Conservation (phyloP, 2,888 invertebrate genomes). For the Polylopha cassiicola region DNA sequence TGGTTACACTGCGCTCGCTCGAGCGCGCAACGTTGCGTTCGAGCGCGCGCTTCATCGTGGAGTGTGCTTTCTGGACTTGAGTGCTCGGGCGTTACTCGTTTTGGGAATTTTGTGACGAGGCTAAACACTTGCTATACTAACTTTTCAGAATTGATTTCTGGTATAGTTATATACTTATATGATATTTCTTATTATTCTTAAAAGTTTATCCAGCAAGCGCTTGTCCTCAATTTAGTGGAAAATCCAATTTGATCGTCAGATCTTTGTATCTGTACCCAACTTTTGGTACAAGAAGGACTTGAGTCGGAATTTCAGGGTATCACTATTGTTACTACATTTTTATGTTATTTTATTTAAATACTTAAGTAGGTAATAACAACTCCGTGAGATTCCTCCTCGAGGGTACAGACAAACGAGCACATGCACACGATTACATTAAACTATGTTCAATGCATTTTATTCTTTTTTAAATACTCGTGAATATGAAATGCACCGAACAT, state of each 20-base stretch:
- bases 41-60: constrained; percentile 24
- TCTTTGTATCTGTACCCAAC: no score
- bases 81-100: constrained; percentile 58
- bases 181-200: no score
- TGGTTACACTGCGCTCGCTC: constrained; percentile 4
- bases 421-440: constrained; percentile 36
- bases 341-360: no score
- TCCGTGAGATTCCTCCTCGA: constrained; percentile 13
- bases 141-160: no score
- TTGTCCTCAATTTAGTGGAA: no score
- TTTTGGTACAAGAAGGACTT: no score
- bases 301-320: no score
- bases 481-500: constrained; percentile 13
- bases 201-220: no score
- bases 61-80: constrained; percentile 49
- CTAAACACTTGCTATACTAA: constrained; percentile 4
- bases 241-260: no score
- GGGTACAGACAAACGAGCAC: constrained; percentile 42
- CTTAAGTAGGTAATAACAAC: no score
- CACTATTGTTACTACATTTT: no score
- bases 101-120: constrained; percentile 37
- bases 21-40: constrained; percentile 19
- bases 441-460: constrained; percentile 10
- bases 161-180: no score
- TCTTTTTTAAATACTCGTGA: constrained; percentile 1